Evolutionary conservation across 2,888 invertebrate species (phyloP), one percentile per base, ranked within the genome.

Genomic region (Cryptus armator): DNA sequence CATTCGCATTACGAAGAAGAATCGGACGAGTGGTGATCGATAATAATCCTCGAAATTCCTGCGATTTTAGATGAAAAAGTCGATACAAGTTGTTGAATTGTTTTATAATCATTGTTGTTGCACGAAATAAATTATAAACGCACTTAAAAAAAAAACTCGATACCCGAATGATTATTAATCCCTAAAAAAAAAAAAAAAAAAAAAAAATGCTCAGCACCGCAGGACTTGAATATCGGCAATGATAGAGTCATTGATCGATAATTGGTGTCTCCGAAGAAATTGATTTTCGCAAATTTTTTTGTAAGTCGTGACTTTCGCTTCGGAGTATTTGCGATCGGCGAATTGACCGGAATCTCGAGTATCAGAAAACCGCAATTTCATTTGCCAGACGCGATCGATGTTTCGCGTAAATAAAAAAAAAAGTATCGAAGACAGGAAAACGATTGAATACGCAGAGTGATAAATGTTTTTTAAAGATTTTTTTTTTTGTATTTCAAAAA

Each of bases 1-100:
- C 70, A 53, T 29, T 48, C 66, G 32, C 66, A 82, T 10, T 48
- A 80, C 29, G 46, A 67, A 12, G 76, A 80, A 37, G 48, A 64
- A 9, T 75, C 64, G 19, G 88, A 88, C 24, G 87, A 84, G 9
- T 88, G 88, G 88, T 90, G 82, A 88, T 72, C 51, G 9, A 59
- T 9, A 37, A 66, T 48, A 9, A 37, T 3, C 29, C 16, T 24
- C 37, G 64, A 29, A 48, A 14, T 48, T 48, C 9, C 44, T 5
- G 16, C 9, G 74, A n/a, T 64, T 12, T 64, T 66, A 44, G 19
- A 14, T 10, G 16, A 44, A n/a, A 19, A 66, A 53, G 16, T 14
- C 43, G 19, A 43, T 29, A 12, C 37, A 24, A 24, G 56, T 75
- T 76, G 66, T 76, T 76, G 62, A 51, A 10, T 12, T 43, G 14